A percentile compares a stretch with the other conserved stretches of the same genome.
These are phyloP conservation scores for Oscheius sp. DNA, from an alignment of 1,140 invertebrate genomes.

Conservation along the genomic window DNA sequence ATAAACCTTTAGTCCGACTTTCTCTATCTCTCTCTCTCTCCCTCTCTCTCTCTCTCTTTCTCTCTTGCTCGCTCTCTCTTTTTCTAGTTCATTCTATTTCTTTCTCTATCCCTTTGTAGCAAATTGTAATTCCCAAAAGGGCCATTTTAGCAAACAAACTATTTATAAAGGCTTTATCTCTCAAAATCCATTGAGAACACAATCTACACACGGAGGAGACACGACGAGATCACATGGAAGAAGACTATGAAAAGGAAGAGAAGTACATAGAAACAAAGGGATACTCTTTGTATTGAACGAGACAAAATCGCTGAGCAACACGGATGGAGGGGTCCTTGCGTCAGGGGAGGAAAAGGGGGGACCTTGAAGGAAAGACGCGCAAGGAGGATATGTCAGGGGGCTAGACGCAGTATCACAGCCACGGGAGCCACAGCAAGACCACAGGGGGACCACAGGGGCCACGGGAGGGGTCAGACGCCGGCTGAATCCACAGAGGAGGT, in stretches of 20 bases:
- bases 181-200: not conserved
- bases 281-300: not conserved
- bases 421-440: no score
- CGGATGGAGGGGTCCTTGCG: not conserved
- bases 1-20: no score
- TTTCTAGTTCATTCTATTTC: no score
- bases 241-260: not conserved
- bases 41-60: no score
- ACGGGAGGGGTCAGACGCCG: not conserved
- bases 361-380: constrained; percentile 10
- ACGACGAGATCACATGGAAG: not conserved
- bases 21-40: no score
- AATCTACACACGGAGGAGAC: not conserved
- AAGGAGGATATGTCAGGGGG: not conserved
- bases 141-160: not conserved
- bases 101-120: no score
- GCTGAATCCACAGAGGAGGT: constrained; percentile 57
- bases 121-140: no score
- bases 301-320: not conserved
- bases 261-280: no score
- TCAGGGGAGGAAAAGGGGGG: not conserved
- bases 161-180: constrained; percentile 4
- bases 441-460: no score
- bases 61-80: no score
- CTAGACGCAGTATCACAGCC: not conserved